Conservation (phyloP, 2,113 vertebrate genomes). For the Dromaius novaehollandiae region DNA sequence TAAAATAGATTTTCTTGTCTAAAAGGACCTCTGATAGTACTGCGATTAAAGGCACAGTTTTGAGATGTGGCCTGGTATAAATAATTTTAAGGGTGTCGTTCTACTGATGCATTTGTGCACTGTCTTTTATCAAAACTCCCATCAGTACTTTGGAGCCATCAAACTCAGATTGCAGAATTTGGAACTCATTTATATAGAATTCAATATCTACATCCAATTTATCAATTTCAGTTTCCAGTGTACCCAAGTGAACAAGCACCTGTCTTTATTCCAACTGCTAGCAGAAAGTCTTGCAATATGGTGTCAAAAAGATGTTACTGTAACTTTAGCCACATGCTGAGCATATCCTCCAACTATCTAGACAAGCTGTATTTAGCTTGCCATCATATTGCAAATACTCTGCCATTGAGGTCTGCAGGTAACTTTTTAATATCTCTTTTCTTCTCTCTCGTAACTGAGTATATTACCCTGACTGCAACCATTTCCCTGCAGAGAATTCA, state of each 20-base stretch:
- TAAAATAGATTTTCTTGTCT: neutral
- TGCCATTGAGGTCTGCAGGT: neutral
- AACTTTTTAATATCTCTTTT: neutral
- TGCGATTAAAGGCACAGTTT: neutral
- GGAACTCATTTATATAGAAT: neutral
- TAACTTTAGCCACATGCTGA: neutral
- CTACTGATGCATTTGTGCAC: accelerated
- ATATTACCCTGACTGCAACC: neutral
- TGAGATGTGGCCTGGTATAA: neutral
- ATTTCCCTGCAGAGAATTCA: neutral
- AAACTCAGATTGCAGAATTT: neutral
- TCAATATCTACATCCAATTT: neutral
- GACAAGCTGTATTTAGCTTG: neutral
- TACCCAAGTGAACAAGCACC: neutral
- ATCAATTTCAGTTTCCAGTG: neutral
- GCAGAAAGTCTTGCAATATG: accelerated
- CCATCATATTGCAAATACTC: neutral
- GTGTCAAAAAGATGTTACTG: neutral
- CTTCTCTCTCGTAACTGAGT: neutral
- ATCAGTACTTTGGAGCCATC: neutral
- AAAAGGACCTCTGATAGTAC: neutral
- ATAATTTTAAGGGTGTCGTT: neutral
- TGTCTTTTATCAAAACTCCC: neutral
- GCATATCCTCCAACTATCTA: neutral
- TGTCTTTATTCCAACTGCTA: neutral